Evolutionary conservation across 2,113 vertebrate genomes (phyloP).

Genomic region (Aspiorhynchus laticeps): DNA sequence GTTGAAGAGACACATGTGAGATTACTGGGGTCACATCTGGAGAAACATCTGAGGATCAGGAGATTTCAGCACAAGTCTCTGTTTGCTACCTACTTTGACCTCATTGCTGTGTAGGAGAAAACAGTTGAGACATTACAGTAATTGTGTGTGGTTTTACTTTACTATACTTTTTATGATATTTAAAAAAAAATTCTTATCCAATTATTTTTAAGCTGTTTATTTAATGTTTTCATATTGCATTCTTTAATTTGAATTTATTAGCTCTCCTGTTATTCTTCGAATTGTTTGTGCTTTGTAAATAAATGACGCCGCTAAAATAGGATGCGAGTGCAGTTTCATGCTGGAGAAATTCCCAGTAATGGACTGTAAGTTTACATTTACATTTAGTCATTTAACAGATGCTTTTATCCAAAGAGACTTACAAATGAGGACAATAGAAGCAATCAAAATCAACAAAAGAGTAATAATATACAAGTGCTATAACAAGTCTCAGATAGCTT

Average conservation of each 20-base stretch:
- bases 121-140: neutral
- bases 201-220: no score
- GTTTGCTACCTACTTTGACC: neutral
- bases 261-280: neutral
- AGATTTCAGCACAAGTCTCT: neutral
- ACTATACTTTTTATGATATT: neutral
- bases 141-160: neutral
- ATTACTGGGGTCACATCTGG: neutral
- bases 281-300: neutral
- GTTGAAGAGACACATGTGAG: neutral
- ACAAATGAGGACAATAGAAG: no score
- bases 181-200: no score
- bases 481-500: no score
- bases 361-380: no score
- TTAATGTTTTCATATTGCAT: neutral
- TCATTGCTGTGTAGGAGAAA: neutral
- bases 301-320: neutral
- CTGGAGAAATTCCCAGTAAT: neutral
- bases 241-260: neutral
- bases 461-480: no score
- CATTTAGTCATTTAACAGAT: no score
- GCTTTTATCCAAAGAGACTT: no score
- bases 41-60: neutral
- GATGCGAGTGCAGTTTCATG: neutral
- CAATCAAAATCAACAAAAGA: no score